Percentiles rank a stretch among this genome's conserved stretches.
Conservation (phyloP, 2,113 vertebrate species). For the Dasyurus viverrinus region DNA sequence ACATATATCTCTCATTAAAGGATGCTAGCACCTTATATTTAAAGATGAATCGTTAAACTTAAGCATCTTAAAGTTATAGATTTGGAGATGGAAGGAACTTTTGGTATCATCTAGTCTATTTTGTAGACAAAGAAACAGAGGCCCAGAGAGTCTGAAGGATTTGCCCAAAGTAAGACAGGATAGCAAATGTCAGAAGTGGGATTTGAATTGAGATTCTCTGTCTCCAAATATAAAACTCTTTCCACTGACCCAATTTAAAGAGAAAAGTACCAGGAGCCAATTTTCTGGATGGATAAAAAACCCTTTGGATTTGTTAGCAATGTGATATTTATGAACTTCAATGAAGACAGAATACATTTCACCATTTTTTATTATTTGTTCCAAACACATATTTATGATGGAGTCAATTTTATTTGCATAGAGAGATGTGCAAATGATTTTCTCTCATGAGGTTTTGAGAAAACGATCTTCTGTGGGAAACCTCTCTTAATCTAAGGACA, state of each 20-base stretch:
- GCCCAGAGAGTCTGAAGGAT: neutral
- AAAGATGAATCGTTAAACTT: neutral
- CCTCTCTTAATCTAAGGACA: neutral
- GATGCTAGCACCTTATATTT: neutral
- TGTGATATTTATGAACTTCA: slow-evolving; percentile 67
- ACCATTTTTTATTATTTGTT: slow-evolving; percentile 78
- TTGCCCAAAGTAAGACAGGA: neutral
- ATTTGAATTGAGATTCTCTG: neutral
- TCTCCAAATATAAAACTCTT: neutral
- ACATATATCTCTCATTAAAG: neutral
- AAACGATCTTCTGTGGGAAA: slow-evolving; percentile 30
- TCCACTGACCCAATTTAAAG: neutral
- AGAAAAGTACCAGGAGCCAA: slow-evolving; percentile 1
- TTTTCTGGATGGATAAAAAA: slow-evolving; percentile 42
- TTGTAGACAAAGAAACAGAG: neutral
- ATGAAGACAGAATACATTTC: slow-evolving; percentile 75
- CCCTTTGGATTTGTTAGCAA: slow-evolving; percentile 67
- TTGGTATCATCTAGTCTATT: neutral
- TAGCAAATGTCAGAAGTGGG: neutral
- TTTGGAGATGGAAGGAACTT: neutral
- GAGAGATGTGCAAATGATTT: slow-evolving; percentile 73
- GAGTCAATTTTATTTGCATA: slow-evolving; percentile 70
- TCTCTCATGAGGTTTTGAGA: neutral
- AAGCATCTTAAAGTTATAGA: neutral
- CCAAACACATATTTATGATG: slow-evolving; percentile 74